Base-by-base conservation (phyloP, 2,888 invertebrate species). In the Julus scandinavius region DNA sequence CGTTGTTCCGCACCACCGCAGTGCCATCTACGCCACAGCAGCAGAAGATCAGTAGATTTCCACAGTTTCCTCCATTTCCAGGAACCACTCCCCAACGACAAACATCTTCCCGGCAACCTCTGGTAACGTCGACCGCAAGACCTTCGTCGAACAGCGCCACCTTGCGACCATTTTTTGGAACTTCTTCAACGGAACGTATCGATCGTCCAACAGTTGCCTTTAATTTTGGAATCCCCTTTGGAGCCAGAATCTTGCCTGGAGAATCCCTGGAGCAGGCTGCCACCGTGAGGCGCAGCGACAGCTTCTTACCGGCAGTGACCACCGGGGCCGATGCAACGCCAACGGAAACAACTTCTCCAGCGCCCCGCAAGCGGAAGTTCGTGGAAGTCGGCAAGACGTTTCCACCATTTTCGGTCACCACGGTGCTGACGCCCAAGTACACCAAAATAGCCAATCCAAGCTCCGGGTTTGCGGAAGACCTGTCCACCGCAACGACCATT, bases 381-480 rank as follows among this genome's bases (percentile, higher is more conserved):
- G 40, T 83, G 20, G 84, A 20, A 2, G 38, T 29, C n/a, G 49
- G 87, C 83, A 50, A 58, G 5, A 88, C 88, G n/a, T 86, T 88
- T 40, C 86, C 85, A 85, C 87, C 88, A 29, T 88, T 88, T 87
- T 85, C 88, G 63, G 54, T 87, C 13, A 58, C 58, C 54, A 87
- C 88, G 5, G 63, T 20, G 20, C 20, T 20, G 63, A 20, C 5
- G 63, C n/a, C 63, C 3, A 63, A 63, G 63, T 63, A 20, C 63
- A 63, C 63, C 63, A 63, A 63, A 63, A 6, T 63, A 20, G 20
- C 63, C n/a, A 63, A 63, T 63, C 63, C 63, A 5, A 63, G 63
- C 63, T 20, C 63, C n/a, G 20, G 20, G 63, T 20, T 63, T 5
- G 63, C 20, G 63, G 63, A 20, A 2, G 63, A 63, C 63, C 63